Conservation (phyloP, 2,888 invertebrate genomes). For the Polydrusus cervinus region DNA sequence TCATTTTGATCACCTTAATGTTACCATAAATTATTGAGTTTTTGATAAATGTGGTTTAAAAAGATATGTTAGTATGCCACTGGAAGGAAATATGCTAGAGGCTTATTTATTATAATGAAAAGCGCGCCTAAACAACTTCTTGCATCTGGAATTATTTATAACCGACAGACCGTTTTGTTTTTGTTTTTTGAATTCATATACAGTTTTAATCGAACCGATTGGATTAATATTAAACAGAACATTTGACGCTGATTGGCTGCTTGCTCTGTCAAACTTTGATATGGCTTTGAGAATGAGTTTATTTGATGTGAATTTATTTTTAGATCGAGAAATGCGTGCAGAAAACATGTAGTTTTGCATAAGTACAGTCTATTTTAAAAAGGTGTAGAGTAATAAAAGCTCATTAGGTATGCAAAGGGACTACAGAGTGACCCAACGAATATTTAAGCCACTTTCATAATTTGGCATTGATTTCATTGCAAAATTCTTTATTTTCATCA, state of each 20-base stretch:
- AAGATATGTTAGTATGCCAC: not conserved
- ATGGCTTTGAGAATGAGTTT: too few relatives aligned
- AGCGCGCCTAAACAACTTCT: not conserved
- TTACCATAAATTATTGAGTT: too few relatives aligned
- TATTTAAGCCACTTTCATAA: too few relatives aligned
- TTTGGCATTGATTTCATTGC: too few relatives aligned
- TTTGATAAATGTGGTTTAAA: too few relatives aligned
- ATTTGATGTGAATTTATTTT: not conserved
- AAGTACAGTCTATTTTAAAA: too few relatives aligned
- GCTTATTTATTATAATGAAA: not conserved
- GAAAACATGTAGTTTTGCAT: too few relatives aligned
- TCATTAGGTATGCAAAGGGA: too few relatives aligned
- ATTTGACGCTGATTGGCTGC: not conserved
- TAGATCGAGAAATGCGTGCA: not conserved
- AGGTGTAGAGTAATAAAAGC: too few relatives aligned
- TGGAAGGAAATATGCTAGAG: not conserved
- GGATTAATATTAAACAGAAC: slow-evolving; percentile 24
- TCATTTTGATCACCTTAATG: too few relatives aligned
- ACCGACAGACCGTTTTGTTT: slow-evolving; percentile 12
- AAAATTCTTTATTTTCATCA: too few relatives aligned
- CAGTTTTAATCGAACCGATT: slow-evolving; percentile 5
- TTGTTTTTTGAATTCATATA: slow-evolving; percentile 11
- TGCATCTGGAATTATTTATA: slow-evolving; percentile 30
- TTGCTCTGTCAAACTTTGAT: slow-evolving; percentile 4
- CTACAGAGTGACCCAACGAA: too few relatives aligned